These are phyloP conservation scores for Ramphastos sulfuratus DNA, from an alignment of 2,113 vertebrate species.

Conservation along the genomic window DNA sequence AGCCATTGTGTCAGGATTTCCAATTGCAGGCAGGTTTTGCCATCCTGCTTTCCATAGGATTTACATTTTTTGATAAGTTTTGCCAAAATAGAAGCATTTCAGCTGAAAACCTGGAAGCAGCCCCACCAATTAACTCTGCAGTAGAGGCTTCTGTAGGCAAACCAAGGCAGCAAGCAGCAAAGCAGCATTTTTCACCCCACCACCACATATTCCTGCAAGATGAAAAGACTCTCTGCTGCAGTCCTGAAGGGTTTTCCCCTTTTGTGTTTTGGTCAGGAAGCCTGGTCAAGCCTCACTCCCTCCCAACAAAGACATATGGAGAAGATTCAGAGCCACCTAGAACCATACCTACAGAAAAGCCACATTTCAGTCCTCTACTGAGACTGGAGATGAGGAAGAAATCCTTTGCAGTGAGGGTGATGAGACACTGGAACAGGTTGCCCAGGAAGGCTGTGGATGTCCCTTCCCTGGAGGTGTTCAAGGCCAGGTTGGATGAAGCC, in stretches of 20 bases:
- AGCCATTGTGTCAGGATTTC: too few species aligned
- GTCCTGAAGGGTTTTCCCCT: rapidly evolving
- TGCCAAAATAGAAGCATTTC: neutral
- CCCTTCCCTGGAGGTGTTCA: too few species aligned
- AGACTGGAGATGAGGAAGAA: too few species aligned
- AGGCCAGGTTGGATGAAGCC: too few species aligned
- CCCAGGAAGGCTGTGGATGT: too few species aligned
- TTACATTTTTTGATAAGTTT: too few species aligned
- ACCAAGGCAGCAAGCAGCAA: neutral
- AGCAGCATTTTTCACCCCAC: neutral
- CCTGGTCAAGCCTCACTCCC: neutral
- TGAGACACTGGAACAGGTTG: too few species aligned
- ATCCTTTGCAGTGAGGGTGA: too few species aligned
- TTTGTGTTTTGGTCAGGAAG: rapidly evolving
- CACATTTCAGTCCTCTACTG: neutral
- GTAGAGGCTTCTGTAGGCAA: neutral
- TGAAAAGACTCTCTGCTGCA: rapidly evolving
- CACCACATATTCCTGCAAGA: rapidly evolving
- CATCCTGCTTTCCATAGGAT: too few species aligned
- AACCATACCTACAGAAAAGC: rapidly evolving
- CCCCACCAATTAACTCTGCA: neutral
- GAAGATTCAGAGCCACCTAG: neutral
- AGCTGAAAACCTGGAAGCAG: neutral
- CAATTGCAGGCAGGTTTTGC: too few species aligned
- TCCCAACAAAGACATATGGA: neutral